A percentile compares a stretch with the other conserved stretches of the same genome.
phyloP scores from a whole-genome alignment of 2,888 invertebrate genomes.

The Xestia xanthographa region DNA sequence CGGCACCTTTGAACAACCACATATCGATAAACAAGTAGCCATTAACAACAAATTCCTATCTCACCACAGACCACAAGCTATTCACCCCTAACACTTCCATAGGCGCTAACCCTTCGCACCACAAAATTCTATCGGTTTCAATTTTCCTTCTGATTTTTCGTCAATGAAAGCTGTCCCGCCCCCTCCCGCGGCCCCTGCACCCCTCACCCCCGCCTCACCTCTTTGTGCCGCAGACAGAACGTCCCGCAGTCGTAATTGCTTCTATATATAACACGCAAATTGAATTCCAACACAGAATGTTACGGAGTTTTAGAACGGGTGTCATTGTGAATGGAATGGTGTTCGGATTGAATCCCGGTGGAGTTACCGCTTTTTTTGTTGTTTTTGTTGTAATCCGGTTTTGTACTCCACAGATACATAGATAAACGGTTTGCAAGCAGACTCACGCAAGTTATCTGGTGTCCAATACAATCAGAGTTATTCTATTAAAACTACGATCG shows the following conservation, averaged over 20 bases:
- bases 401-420: too few relatives aligned
- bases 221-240: constrained; percentile 68
- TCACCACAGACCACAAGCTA: constrained; percentile 16
- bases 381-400: neutral
- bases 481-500: neutral
- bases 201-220: constrained; percentile 31
- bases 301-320: constrained; percentile 14
- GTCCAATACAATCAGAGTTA: too few relatives aligned
- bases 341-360: constrained; percentile 6
- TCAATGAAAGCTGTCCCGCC: constrained; percentile 56
- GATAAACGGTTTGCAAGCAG: neutral
- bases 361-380: constrained; percentile 5
- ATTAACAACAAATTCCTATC: neutral
- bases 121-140: constrained; percentile 63
- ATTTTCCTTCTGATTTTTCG: constrained; percentile 70
- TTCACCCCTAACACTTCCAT: constrained; percentile 37
- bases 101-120: constrained; percentile 10
- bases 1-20: neutral
- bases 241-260: constrained; percentile 66
- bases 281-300: constrained; percentile 59
- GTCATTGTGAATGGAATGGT: constrained; percentile 20
- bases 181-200: too few relatives aligned
- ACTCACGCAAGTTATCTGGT: neutral
- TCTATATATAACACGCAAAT: constrained; percentile 61
- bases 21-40: neutral